phyloP scores from a whole-genome alignment of 35 echinoderm and acorn worm genomes.

The Apostichopus japonicus region DNA sequence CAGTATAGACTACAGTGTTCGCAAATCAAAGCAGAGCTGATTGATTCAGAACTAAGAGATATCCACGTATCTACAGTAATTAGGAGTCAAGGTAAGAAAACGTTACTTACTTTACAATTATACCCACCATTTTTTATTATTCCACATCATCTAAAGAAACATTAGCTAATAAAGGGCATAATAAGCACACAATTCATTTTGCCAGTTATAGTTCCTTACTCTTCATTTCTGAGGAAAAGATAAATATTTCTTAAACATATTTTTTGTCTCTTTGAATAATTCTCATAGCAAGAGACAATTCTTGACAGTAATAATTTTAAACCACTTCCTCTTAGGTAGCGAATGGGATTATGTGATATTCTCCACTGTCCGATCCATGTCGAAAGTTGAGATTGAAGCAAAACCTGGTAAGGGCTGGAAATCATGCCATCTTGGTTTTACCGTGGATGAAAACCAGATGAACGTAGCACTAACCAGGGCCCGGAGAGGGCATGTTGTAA shows the following conservation, averaged over 20 bases:
- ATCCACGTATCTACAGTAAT: constrained; percentile 80
- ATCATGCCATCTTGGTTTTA: constrained; percentile 75
- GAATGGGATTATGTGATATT: constrained; percentile 88
- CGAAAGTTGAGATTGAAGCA: constrained; percentile 74
- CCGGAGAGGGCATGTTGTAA: constrained; percentile 65
- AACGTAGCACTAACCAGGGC: constrained; percentile 78
- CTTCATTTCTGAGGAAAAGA: too few species aligned
- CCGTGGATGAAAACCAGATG: constrained; percentile 84
- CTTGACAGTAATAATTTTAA: too few species aligned
- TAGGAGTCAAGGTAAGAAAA: constrained; percentile 80
- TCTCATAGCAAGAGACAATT: too few species aligned
- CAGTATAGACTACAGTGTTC: too few species aligned
- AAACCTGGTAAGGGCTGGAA: constrained; percentile 72
- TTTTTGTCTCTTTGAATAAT: too few species aligned
- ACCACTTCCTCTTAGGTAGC: constrained; percentile 45
- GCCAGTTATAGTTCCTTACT: too few species aligned
- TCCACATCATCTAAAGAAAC: too few species aligned
- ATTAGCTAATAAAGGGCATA: too few species aligned
- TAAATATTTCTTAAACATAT: too few species aligned
- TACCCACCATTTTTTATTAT: too few species aligned
- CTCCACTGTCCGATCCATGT: constrained; percentile 83
- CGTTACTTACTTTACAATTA: too few species aligned
- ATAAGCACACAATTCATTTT: too few species aligned
- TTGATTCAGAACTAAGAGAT: not conserved
- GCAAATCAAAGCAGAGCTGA: constrained; percentile 54